Percentiles rank a stretch among this genome's conserved stretches.
Conservation (phyloP, 2,113 vertebrate species). For the Toxotes chatareus region DNA sequence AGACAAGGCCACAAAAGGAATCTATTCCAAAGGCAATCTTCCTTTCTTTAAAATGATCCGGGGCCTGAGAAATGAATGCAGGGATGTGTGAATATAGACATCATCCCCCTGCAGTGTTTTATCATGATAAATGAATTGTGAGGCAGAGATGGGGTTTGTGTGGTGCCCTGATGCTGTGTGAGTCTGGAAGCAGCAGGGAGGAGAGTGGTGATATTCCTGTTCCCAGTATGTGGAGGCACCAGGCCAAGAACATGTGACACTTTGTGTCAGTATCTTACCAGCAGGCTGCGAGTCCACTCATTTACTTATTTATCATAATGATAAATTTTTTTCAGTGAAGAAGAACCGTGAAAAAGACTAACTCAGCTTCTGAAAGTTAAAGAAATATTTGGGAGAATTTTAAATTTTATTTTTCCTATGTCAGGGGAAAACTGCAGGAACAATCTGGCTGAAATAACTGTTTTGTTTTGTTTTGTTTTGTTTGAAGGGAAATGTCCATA, state of each 20-base stretch:
- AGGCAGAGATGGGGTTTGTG: neutral
- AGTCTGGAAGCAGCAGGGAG: slow-evolving; percentile 23
- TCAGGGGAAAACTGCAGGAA: neutral
- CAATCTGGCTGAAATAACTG: slow-evolving; percentile 3
- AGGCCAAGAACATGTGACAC: neutral
- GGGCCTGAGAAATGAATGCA: neutral
- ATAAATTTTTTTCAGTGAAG: neutral
- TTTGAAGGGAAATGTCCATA: neutral
- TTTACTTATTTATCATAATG: slow-evolving; percentile 17
- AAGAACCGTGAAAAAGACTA: neutral
- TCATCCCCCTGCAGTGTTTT: slow-evolving; percentile 17
- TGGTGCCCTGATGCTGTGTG: slow-evolving; percentile 4
- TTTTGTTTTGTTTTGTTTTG: neutral
- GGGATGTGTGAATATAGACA: slow-evolving; percentile 18
- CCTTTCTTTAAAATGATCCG: neutral
- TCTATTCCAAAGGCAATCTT: slow-evolving; percentile 28
- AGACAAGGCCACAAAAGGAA: neutral
- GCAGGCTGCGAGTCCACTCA: slow-evolving; percentile 1
- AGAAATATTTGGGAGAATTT: neutral
- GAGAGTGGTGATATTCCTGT: slow-evolving; percentile 1
- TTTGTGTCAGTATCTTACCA: slow-evolving; percentile 24
- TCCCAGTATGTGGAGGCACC: neutral
- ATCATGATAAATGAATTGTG: slow-evolving; percentile 27
- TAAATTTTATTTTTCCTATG: neutral
- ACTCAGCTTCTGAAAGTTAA: neutral